Conservation (phyloP, 2,888 invertebrate genomes). For the Drosophila anomalipes region DNA sequence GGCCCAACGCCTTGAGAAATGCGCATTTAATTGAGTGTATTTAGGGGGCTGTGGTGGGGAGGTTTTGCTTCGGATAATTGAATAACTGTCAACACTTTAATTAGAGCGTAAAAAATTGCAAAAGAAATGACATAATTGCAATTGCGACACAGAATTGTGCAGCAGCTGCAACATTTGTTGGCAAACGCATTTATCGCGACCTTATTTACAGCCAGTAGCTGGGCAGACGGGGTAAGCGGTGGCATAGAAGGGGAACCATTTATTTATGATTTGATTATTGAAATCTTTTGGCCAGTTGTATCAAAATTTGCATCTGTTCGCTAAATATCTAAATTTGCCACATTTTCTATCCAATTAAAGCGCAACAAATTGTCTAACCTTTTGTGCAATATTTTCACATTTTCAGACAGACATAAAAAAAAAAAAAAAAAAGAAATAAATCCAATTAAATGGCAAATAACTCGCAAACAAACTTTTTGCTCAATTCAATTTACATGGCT, state of each 20-base stretch:
- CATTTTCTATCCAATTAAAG: slow-evolving; percentile 73
- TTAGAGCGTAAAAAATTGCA: slow-evolving; percentile 75
- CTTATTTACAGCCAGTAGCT: slow-evolving; percentile 36
- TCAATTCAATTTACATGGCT: slow-evolving; percentile 39
- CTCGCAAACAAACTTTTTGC: slow-evolving; percentile 35
- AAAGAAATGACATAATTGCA: slow-evolving; percentile 47
- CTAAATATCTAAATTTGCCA: slow-evolving; percentile 34
- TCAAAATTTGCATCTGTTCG: slow-evolving; percentile 17
- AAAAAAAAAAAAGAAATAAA: slow-evolving; percentile 30
- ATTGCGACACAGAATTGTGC: slow-evolving; percentile 28
- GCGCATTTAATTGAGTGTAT: slow-evolving; percentile 70
- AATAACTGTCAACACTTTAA: slow-evolving; percentile 78
- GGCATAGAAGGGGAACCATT: not conserved
- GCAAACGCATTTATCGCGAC: slow-evolving; percentile 57
- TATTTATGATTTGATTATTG: slow-evolving; percentile 62
- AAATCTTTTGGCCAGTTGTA: slow-evolving; percentile 67
- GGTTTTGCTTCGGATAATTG: slow-evolving; percentile 64
- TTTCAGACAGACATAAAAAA: slow-evolving; percentile 7
- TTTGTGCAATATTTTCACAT: slow-evolving; percentile 31
- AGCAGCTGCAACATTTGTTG: slow-evolving; percentile 56
- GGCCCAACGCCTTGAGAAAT: slow-evolving; percentile 62
- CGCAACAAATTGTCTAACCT: slow-evolving; percentile 56
- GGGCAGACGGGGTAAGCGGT: slow-evolving; percentile 4
- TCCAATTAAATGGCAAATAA: slow-evolving; percentile 49
- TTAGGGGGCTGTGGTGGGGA: not conserved